Evolutionary conservation across 2,888 invertebrate genomes (phyloP).

Genomic region (Crioceris asparagi): DNA sequence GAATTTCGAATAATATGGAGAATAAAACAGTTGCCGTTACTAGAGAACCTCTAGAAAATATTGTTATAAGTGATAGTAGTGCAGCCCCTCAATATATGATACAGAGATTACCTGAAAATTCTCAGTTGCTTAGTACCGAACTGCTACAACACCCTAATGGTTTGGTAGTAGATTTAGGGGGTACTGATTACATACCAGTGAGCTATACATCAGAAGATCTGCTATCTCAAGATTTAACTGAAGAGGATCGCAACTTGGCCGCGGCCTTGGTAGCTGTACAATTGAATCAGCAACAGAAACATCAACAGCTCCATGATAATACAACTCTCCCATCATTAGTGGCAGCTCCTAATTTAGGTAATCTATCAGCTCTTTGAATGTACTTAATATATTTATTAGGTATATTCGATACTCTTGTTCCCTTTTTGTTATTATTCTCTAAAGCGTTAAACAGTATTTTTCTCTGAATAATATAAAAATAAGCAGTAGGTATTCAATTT

Average conservation of each 20-base stretch:
- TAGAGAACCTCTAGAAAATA: slow-evolving; percentile 32
- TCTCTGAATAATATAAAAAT: too few species aligned
- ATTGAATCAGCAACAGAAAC: slow-evolving; percentile 48
- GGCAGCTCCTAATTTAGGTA: slow-evolving; percentile 13
- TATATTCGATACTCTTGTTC: too few species aligned
- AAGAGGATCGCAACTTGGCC: slow-evolving; percentile 50
- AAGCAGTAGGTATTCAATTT: too few species aligned
- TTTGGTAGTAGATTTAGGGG: slow-evolving; percentile 36
- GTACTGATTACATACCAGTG: slow-evolving; percentile 36
- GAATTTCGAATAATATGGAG: slow-evolving; percentile 21
- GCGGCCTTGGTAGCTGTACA: slow-evolving; percentile 53
- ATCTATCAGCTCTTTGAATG: too few species aligned
- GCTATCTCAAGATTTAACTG: slow-evolving; percentile 39
- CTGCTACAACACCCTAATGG: slow-evolving; percentile 35
- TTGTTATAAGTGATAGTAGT: slow-evolving; percentile 31
- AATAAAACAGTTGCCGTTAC: slow-evolving; percentile 25
- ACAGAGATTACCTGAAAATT: slow-evolving; percentile 35
- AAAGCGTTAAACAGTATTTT: too few species aligned
- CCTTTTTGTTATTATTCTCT: too few species aligned
- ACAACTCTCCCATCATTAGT: slow-evolving; percentile 21
- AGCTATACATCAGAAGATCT: slow-evolving; percentile 37
- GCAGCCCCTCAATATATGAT: slow-evolving; percentile 35
- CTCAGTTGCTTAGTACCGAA: slow-evolving; percentile 34
- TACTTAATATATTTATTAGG: too few species aligned
- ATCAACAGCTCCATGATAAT: slow-evolving; percentile 39